Percentiles rank a stretch among this genome's conserved stretches.
These are phyloP conservation scores for Tribolium castaneum DNA, from an alignment of 1,140 invertebrate genomes.

Conservation along the genomic window DNA sequence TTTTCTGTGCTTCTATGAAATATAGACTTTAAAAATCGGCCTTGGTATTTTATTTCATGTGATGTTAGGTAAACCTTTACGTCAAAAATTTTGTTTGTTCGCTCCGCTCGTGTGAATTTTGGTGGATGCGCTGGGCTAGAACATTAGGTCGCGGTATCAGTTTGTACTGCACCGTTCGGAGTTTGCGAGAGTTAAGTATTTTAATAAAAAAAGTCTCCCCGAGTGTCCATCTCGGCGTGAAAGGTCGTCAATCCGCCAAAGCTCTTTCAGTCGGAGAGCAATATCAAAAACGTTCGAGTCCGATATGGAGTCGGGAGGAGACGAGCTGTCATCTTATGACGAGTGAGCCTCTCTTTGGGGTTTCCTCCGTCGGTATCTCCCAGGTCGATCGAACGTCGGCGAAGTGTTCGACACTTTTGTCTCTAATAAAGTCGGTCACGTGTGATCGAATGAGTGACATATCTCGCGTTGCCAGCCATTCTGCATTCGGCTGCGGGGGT, in stretches of 20 bases:
- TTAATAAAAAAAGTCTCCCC: neutral
- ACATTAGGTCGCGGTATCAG: neutral
- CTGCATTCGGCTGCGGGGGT: constrained; percentile 42
- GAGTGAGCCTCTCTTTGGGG: constrained; percentile 38
- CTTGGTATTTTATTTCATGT: no score
- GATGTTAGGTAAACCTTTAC: no score
- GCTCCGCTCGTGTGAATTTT: neutral
- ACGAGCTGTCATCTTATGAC: constrained; percentile 43
- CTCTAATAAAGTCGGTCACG: constrained; percentile 61
- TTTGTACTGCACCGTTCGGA: neutral
- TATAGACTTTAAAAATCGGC: no score
- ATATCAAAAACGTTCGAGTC: constrained; percentile 27
- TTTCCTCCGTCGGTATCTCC: neutral
- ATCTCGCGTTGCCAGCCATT: constrained; percentile 58
- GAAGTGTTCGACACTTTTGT: constrained; percentile 60
- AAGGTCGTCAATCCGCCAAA: neutral
- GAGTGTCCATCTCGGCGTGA: neutral
- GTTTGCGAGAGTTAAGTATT: no score
- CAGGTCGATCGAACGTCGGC: constrained; percentile 12
- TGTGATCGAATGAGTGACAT: constrained; percentile 62
- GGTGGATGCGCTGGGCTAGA: neutral
- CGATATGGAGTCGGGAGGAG: constrained; percentile 22
- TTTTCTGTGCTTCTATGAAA: no score
- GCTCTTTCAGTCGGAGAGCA: neutral
- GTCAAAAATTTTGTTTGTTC: no score